Base-by-base conservation (phyloP, 2,888 invertebrate genomes). In the Parnassius orleans region DNA sequence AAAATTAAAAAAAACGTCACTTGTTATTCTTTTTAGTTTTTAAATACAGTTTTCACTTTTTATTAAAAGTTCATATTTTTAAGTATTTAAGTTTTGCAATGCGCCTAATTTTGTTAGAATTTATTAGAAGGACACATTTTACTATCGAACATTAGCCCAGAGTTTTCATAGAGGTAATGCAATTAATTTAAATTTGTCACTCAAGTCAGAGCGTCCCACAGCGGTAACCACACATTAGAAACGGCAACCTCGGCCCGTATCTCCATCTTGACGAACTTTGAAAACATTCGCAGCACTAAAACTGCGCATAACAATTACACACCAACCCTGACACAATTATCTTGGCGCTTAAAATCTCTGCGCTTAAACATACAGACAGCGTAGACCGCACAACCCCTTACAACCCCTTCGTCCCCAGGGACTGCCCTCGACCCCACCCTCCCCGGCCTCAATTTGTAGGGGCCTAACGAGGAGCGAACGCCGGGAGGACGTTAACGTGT, bases 381-480 rank as follows among this genome's bases (percentile, higher is more conserved):
- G 66, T 60, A 64, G 66, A 68, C 64, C 70, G 67, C 66, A n/a
- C 67, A 63, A 67, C 72, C 56, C 72, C 72, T 63, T 71, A 71
- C 56, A 54, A 51, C 60, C 56, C 58, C 55, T 51, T 61, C 61
- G 33, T 58, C 65, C 65, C 53, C 60, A 60, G 67, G 51, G 61
- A 63, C 67, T 48, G 61, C 61, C 67, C 59, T 61, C 48, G 14
- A n/a, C 68, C 70, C 70, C 61, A 60, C 57, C 60, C 60, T 58
- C 61, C 70, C 66, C 60, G 71, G 74, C 76, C 80, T 76, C 81
- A 77, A 79, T 79, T 77, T 74, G 78, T 69, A 70, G 76, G 73
- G 75, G 71, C 66, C 81, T 86, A 84, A 86, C 87, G 87, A 85
- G 80, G 79, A 84, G 84, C 73, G 77, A 83, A 81, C 77, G 76